A percentile compares a stretch with the other conserved stretches of the same genome.
Conservation (phyloP, 2,888 invertebrate genomes). For the Orgyia antiqua region DNA sequence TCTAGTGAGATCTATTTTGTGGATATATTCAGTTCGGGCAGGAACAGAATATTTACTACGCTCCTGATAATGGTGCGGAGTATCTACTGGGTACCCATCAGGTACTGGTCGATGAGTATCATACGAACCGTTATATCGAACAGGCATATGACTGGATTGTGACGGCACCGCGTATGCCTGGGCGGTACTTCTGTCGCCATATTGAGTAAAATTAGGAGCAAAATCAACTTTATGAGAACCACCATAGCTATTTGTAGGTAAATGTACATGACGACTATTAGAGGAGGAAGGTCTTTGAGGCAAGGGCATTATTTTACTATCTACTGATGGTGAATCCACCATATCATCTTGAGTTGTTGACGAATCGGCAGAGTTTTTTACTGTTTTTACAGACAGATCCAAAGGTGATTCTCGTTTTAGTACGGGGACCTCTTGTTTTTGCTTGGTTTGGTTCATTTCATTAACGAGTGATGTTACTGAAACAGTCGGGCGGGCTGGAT, state of each 20-base stretch:
- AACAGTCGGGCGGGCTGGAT: slow-evolving; percentile 67
- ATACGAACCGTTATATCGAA: slow-evolving; percentile 56
- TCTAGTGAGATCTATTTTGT: slow-evolving; percentile 70
- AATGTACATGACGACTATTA: slow-evolving; percentile 37
- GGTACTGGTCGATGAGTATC: slow-evolving; percentile 43
- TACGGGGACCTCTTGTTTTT: slow-evolving; percentile 85
- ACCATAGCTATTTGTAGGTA: slow-evolving; percentile 39
- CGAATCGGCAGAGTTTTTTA: slow-evolving; percentile 92
- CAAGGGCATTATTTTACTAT: slow-evolving; percentile 49
- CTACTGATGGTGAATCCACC: slow-evolving; percentile 62
- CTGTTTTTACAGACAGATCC: slow-evolving; percentile 92
- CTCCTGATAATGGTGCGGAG: slow-evolving; percentile 55
- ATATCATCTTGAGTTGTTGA: slow-evolving; percentile 86
- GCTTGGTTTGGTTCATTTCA: slow-evolving; percentile 69
- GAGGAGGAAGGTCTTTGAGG: slow-evolving; percentile 51
- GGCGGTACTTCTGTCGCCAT: slow-evolving; percentile 50
- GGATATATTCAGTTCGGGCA: slow-evolving; percentile 54
- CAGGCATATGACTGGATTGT: slow-evolving; percentile 40
- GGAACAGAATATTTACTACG: slow-evolving; percentile 49
- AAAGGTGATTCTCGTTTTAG: slow-evolving; percentile 87
- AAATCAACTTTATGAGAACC: slow-evolving; percentile 87
- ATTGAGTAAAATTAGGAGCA: slow-evolving; percentile 83
- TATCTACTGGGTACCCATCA: slow-evolving; percentile 54
- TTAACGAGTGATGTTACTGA: slow-evolving; percentile 69
- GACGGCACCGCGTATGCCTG: slow-evolving; percentile 37